Evolutionary conservation across 2,113 vertebrate species (phyloP).

Genomic region (Perca schrenkii): DNA sequence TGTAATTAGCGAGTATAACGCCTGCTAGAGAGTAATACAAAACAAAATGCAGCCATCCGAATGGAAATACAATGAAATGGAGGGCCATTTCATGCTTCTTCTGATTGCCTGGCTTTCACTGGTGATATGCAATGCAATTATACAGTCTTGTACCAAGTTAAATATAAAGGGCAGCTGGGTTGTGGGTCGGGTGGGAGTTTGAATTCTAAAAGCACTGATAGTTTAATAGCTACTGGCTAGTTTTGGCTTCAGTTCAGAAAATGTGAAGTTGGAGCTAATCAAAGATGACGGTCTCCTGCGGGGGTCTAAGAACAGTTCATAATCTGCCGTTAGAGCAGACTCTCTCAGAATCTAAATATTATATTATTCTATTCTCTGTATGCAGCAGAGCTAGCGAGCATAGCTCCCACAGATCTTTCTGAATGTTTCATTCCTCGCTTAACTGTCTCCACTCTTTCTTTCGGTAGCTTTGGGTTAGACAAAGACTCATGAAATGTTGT

Average conservation of each 20-base stretch:
- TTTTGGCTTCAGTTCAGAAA: constrained; percentile 48
- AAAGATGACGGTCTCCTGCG: constrained; percentile 46
- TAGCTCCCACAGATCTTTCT: constrained; percentile 11
- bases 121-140: constrained; percentile 60
- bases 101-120: constrained; percentile 40
- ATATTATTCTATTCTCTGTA: constrained; percentile 25
- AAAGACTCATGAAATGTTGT: neutral
- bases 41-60: constrained; percentile 33
- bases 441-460: constrained; percentile 11
- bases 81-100: constrained; percentile 25
- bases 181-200: constrained; percentile 18
- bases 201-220: constrained; percentile 38
- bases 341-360: constrained; percentile 47
- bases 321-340: constrained; percentile 48
- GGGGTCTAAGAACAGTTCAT: constrained; percentile 45
- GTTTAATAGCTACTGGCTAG: constrained; percentile 33
- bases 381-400: constrained; percentile 32
- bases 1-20: constrained; percentile 26
- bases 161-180: constrained; percentile 1
- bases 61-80: constrained; percentile 37
- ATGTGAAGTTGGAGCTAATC: constrained; percentile 38
- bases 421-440: constrained; percentile 6
- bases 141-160: neutral
- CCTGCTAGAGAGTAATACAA: constrained; percentile 39
- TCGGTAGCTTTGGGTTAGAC: constrained; percentile 2